Evolutionary conservation across 1,140 invertebrate genomes (phyloP).

Genomic region (Bathynomus jamesi): DNA sequence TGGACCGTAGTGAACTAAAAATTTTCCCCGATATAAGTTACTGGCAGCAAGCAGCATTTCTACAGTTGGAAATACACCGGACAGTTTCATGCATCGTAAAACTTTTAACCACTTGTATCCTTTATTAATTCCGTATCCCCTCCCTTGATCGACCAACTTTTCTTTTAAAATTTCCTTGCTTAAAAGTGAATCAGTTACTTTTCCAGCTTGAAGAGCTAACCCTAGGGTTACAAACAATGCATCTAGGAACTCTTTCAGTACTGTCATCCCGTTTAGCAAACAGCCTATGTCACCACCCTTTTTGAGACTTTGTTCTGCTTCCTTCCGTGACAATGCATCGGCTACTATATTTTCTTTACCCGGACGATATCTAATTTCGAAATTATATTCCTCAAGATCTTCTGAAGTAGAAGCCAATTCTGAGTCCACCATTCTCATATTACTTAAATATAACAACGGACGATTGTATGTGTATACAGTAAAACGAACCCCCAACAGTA

Average conservation of each 20-base stretch:
- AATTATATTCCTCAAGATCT: not conserved
- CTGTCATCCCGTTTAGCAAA: not conserved
- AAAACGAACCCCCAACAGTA: not conserved
- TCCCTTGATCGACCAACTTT: not conserved
- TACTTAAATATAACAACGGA: not conserved
- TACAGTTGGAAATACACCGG: not conserved
- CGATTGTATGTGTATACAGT: not conserved
- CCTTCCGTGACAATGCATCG: too few relatives aligned
- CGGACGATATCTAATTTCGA: not conserved
- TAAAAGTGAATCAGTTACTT: not conserved
- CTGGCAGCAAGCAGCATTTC: conserved; percentile 7
- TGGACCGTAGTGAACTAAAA: not conserved
- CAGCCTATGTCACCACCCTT: not conserved
- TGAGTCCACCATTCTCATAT: not conserved
- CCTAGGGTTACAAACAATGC: not conserved
- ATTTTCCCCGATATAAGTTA: not conserved
- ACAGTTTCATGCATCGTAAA: not conserved
- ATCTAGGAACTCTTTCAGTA: not conserved
- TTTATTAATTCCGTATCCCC: not conserved
- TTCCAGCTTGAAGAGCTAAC: not conserved
- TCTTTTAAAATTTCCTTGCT: not conserved
- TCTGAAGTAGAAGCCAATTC: not conserved
- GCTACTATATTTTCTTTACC: not conserved
- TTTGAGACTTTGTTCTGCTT: too few relatives aligned
- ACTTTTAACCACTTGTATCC: not conserved